Evolutionary conservation across 2,797 vertebrate genomes (phyloP).

Genomic region (Melanotaenia trifasciata): DNA sequence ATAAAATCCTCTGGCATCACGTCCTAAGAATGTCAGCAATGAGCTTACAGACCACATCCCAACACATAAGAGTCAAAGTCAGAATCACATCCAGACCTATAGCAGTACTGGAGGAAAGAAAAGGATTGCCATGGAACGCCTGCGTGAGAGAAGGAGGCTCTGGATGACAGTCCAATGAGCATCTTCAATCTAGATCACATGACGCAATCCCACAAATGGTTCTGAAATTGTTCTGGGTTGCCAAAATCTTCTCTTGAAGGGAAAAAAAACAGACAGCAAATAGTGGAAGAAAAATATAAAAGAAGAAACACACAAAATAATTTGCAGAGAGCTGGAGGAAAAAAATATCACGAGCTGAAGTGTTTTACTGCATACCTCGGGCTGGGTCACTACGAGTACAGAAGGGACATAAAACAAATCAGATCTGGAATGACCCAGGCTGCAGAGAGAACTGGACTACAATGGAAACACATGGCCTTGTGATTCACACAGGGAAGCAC

Average conservation of each 20-base stretch:
- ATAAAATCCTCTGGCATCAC: conserved; percentile 76
- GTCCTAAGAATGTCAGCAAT: conserved; percentile 83
- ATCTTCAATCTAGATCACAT: conserved; percentile 72
- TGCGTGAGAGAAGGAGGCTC: conserved; percentile 67
- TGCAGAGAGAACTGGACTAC: conserved; percentile 51
- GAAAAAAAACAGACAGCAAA: conserved; percentile 19
- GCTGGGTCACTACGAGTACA: conserved; percentile 82
- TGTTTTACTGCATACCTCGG: conserved; percentile 78
- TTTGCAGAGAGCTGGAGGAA: conserved; percentile 34
- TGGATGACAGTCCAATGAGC: conserved; percentile 69
- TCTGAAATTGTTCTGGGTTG: conserved; percentile 73
- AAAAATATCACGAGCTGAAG: conserved; percentile 65
- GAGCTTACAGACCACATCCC: conserved; percentile 82
- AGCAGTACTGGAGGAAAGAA: conserved; percentile 70
- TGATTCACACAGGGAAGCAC: conserved; percentile 47
- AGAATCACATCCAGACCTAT: conserved; percentile 79
- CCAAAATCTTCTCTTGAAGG: conserved; percentile 67
- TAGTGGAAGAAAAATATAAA: conserved; percentile 36
- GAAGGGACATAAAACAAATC: conserved; percentile 81
- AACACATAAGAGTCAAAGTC: conserved; percentile 76
- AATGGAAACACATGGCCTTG: conserved; percentile 55
- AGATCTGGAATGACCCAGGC: conserved; percentile 72
- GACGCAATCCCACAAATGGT: conserved; percentile 76
- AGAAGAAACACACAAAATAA: conserved; percentile 14
- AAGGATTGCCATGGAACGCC: conserved; percentile 65